Evolutionary conservation across 2,888 invertebrate species (phyloP), one percentile per base, ranked within the genome.

Genomic region (Rhagium mordax): DNA sequence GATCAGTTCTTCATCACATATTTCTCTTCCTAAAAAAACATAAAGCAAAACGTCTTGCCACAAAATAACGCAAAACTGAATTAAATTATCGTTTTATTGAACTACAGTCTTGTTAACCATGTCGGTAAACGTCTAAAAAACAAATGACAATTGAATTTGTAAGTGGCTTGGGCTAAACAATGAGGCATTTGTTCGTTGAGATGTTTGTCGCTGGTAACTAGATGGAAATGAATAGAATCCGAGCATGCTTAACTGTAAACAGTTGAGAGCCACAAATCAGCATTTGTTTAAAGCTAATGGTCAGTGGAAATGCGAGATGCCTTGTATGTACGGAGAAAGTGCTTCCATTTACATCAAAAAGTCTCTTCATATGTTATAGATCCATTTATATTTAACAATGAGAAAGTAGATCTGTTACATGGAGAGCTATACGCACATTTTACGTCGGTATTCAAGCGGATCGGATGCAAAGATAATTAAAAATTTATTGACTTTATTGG

Each of bases 311-410:
- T 65, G 20, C 53, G 51, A 65, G 41, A 65, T 41, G 76, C 66
- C 65, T 65, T 74, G 70, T 74, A 70, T 74, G 72, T 81, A 82
- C 75, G 79, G 86, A 86, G 86, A 86, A 86, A 86, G 86, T 86
- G 83, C 83, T 83, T 85, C 85, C 81, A 85, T 86, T 86, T 85
- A 83, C 82, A 83, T 84, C 82, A 82, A 82, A 78, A 74, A 78
- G 82, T 82, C 79, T 81, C 83, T 81, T 84, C 83, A 79, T 83
- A 82, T 81, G 82, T 84, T 84, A 82, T 82, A 83, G 82, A 84
- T 84, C 81, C 79, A 82, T 82, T 77, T 82, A 79, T 82, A 81
- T 83, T 81, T 79, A 83, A 82, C 81, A 82, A 83, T 82, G 83
- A 82, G 84, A 84, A 84, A 84, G 84, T 83, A 73, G 82, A 83